These are phyloP conservation scores for Volucella inflata DNA, from an alignment of 2,888 invertebrate genomes.

Conservation along the genomic window DNA sequence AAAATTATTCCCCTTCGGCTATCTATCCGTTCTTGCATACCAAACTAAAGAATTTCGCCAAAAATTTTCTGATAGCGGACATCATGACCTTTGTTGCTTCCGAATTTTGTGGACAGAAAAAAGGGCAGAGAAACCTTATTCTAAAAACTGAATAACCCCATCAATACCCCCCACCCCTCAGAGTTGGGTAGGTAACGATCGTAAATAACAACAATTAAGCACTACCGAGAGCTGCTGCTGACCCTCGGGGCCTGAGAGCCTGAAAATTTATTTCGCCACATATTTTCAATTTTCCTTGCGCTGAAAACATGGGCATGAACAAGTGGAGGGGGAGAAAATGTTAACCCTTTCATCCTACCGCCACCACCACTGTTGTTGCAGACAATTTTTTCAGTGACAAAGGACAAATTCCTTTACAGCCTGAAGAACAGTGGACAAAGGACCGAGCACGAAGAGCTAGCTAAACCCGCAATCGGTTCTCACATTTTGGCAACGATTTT, in stretches of 20 bases:
- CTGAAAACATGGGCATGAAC: constrained; percentile 49
- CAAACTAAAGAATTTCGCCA: constrained; percentile 46
- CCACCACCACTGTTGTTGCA: constrained; percentile 4
- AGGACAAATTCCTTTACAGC: constrained; percentile 58
- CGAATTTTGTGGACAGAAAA: constrained; percentile 8
- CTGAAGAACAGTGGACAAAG: neutral
- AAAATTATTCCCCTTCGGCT: constrained; percentile 38
- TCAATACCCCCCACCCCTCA: neutral
- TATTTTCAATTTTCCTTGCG: constrained; percentile 71
- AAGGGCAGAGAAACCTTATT: constrained; percentile 2
- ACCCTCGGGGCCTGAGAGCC: constrained; percentile 55
- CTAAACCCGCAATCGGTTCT: constrained; percentile 3
- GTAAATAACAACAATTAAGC: constrained; percentile 75
- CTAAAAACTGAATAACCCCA: constrained; percentile 8
- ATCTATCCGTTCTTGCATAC: constrained; percentile 46
- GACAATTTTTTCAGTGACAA: constrained; percentile 64
- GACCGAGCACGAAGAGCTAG: neutral
- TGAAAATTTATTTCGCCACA: constrained; percentile 72
- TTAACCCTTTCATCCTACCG: constrained; percentile 51
- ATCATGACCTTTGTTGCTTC: constrained; percentile 48
- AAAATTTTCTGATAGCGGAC: constrained; percentile 54
- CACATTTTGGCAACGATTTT: constrained; percentile 64
- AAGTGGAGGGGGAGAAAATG: constrained; percentile 13
- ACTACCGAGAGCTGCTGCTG: constrained; percentile 42
- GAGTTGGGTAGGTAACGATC: constrained; percentile 59